Conservation (phyloP, 1,140 invertebrate genomes). For the Lucilia sericata region DNA sequence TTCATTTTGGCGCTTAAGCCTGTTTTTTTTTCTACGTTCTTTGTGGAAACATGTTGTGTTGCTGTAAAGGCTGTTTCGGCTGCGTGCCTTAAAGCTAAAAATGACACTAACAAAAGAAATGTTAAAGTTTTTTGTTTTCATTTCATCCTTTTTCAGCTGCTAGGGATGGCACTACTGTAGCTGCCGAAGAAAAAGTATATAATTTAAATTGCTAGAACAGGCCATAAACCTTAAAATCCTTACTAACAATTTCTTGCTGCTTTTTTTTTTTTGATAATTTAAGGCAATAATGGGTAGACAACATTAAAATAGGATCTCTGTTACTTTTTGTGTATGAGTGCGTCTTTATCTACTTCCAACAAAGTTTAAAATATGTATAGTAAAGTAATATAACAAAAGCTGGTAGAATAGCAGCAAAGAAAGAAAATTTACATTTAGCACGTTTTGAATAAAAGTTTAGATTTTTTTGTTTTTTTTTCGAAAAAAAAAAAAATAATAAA, state of each 20-base stretch:
- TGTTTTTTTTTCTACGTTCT: constrained; percentile 45
- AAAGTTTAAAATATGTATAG: constrained; percentile 19
- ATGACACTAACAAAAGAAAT: constrained; percentile 29
- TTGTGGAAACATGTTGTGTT: constrained; percentile 42
- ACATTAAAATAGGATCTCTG: constrained; percentile 19
- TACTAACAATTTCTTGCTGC: constrained; percentile 19
- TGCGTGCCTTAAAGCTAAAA: constrained; percentile 37
- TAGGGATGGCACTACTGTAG: not conserved
- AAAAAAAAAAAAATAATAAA: too few relatives aligned
- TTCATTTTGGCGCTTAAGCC: constrained; percentile 63
- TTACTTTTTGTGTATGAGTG: not conserved
- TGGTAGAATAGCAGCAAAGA: not conserved
- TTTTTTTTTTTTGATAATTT: constrained; percentile 35
- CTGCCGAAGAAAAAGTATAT: constrained; percentile 60
- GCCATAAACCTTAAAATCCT: constrained; percentile 64
- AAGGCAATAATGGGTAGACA: constrained; percentile 28
- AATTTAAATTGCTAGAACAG: constrained; percentile 62
- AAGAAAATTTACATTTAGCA: constrained; percentile 16
- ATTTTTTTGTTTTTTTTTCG: not conserved
- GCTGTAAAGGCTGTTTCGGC: not conserved
- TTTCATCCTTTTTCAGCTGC: not conserved
- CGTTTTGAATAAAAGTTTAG: constrained; percentile 27
- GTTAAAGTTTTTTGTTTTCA: not conserved
- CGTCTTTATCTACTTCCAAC: not conserved
- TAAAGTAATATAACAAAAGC: constrained; percentile 28